A percentile compares a stretch with the other conserved stretches of the same genome.
These are phyloP conservation scores for Pyralis farinalis DNA, from an alignment of 2,888 invertebrate genomes.

Conservation along the genomic window DNA sequence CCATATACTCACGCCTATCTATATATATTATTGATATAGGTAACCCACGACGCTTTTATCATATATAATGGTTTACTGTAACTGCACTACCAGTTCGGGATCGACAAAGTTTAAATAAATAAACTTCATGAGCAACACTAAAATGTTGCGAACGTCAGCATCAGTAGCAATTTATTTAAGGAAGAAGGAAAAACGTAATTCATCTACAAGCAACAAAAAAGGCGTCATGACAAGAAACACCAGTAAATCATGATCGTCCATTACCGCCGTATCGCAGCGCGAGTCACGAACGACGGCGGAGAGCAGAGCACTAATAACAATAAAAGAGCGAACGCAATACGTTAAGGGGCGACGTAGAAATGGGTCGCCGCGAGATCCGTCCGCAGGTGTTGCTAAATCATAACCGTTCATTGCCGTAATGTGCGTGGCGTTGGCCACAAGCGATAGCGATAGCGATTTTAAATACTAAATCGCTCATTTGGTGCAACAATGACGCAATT, in stretches of 20 bases:
- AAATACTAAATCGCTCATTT: no score
- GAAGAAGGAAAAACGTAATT: no score
- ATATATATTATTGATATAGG: no score
- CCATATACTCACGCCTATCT: no score
- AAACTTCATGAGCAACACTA: no score
- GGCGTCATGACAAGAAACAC: neutral
- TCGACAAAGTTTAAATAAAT: no score
- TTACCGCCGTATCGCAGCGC: neutral
- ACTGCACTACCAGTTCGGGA: no score
- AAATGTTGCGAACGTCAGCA: no score
- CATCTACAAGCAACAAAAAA: neutral
- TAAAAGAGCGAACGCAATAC: conserved; percentile 4
- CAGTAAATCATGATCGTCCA: neutral
- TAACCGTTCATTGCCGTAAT: conserved; percentile 12
- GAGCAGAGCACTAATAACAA: neutral
- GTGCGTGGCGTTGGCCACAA: neutral
- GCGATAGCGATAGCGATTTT: conserved; percentile 6
- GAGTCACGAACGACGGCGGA: neutral
- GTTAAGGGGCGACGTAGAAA: conserved; percentile 6
- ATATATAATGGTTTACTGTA: no score
- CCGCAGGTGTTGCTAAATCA: conserved; percentile 25
- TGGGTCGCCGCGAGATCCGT: conserved; percentile 11
- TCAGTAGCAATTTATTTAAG: no score
- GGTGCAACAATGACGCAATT: no score
- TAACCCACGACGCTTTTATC: no score